Evolutionary conservation across 2,797 vertebrate species (phyloP).

Genomic region (Squalus acanthias): DNA sequence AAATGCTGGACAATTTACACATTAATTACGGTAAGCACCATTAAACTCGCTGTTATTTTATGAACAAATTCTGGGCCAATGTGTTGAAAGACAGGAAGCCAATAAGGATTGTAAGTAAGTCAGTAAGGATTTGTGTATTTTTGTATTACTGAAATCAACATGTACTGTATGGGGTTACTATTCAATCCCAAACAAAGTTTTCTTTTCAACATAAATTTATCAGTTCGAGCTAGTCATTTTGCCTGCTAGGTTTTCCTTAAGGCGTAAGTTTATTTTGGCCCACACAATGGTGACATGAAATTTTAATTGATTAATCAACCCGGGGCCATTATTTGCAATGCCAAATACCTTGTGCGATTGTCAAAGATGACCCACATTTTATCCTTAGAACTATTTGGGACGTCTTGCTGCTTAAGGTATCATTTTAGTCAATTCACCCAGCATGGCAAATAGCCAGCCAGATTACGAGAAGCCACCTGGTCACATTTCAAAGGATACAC

Average conservation of each 20-base stretch:
- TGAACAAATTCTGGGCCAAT: neutral
- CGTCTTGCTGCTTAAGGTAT: neutral
- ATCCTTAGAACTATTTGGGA: neutral
- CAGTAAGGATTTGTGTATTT: neutral
- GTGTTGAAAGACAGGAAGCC: neutral
- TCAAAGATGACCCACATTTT: neutral
- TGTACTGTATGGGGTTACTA: neutral
- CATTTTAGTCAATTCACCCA: neutral
- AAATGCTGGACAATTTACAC: neutral
- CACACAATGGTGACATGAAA: neutral
- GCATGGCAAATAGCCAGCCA: neutral
- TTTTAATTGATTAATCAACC: neutral
- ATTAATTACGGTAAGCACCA: neutral
- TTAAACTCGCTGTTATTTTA: neutral
- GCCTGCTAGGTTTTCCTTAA: neutral
- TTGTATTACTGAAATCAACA: neutral
- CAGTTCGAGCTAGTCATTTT: neutral
- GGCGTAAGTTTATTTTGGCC: neutral
- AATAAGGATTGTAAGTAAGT: neutral
- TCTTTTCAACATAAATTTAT: neutral
- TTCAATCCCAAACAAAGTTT: neutral
- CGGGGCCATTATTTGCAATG: neutral
- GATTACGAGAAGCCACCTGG: conserved; percentile 15
- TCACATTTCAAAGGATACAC: conserved; percentile 21
- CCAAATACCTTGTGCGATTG: neutral